Evolutionary conservation across 2,888 invertebrate genomes (phyloP), one percentile per base, ranked within the genome.

Genomic region (Bhutanitis thaidina): DNA sequence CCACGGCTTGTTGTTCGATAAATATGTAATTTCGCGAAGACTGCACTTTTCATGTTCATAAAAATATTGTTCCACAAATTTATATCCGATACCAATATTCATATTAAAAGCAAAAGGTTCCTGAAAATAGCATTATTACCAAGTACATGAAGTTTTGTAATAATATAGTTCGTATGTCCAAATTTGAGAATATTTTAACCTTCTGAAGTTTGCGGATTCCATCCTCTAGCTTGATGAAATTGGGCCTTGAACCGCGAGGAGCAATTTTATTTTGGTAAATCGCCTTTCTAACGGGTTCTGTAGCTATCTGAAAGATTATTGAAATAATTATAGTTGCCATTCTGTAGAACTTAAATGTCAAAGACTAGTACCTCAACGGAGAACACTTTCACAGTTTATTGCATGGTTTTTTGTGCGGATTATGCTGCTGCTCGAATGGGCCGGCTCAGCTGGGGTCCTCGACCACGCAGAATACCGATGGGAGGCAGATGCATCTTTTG

Each of bases 21-120:
- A 66, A 59, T 76, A 91, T 35, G 77, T 77, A 38, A 94, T 93
- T 67, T 93, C 93, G 48, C 90, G 90, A 8, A 94, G 76, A 0
- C 91, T 92, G 68, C 94, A 94, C 65, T 94, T 94, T 68, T 94
- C 93, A 54, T 90, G 90, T 64, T 94, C 94, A 20, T 81, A 80
- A 69, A 92, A 94, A 12, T 91, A 91, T 60, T 91, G 90, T 47
- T 91, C 89, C 3, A 94, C 87, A 0, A 93, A 61, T 67, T 90
- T 90, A 67, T 93, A 93, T 0, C 91, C 91, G 3, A 85, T 74
- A 1, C 91, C 90, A 1, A 80, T 59, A 60, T 92, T 92, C 66
- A 91, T 91, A 65, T 93, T 90, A 57, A 93, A 93, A 0, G 92
- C 93, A 61, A 92, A 93, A 1, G 92, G 89, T 50, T 90, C 91